These are phyloP conservation scores for Podarcis muralis DNA, from an alignment of 2,113 vertebrate species.

Conservation along the genomic window DNA sequence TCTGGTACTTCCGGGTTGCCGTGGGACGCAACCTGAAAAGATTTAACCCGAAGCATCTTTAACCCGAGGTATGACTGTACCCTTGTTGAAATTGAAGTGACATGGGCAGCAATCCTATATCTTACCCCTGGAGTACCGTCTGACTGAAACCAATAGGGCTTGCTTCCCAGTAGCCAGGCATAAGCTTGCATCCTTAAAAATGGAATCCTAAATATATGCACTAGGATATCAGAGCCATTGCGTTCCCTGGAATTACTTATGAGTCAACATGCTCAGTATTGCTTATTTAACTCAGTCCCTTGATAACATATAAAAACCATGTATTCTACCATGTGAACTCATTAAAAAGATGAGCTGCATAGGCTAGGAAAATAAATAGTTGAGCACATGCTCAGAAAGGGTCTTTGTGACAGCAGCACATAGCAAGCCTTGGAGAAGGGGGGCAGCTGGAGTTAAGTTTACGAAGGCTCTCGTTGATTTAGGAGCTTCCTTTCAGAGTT, in stretches of 20 bases:
- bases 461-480: not conserved
- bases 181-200: too few species aligned
- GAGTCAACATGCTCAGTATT: not conserved
- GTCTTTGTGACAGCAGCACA: slow-evolving; percentile 7
- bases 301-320: not conserved
- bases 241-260: not conserved
- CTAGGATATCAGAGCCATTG: not conserved
- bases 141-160: not conserved
- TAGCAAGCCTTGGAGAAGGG: slow-evolving; percentile 15
- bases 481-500: slow-evolving; percentile 31
- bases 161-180: not conserved
- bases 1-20: too few species aligned
- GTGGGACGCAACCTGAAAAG: too few species aligned
- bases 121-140: not conserved
- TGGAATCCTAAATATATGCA: not conserved
- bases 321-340: not conserved
- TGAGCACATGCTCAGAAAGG: slow-evolving; percentile 28
- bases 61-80: not conserved
- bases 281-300: not conserved
- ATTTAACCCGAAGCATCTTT: too few species aligned
- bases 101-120: not conserved
- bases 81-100: not conserved
- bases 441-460: not conserved
- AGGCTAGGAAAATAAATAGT: slow-evolving; percentile 33
- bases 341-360: slow-evolving; percentile 26